Conservation (phyloP, 1,140 invertebrate genomes). For the Heliconius himera region DNA sequence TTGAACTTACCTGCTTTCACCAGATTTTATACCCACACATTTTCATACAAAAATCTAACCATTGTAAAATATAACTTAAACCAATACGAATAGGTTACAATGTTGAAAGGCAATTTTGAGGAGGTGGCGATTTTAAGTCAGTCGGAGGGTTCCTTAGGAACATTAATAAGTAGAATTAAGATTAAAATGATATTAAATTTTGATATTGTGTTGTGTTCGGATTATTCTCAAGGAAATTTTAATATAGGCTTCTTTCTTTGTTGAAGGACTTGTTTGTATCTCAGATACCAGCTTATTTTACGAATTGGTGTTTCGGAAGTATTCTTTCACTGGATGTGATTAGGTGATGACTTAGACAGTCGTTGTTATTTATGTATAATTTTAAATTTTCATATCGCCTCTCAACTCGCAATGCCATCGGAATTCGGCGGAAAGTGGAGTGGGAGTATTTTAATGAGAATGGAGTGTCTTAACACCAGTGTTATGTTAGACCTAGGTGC, state of each 20-base stretch:
- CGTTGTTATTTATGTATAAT: neutral
- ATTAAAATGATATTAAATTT: constrained; percentile 82
- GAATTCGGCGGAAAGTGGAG: too few relatives aligned
- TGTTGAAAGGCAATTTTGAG: constrained; percentile 14
- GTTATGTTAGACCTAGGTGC: too few relatives aligned
- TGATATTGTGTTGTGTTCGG: constrained; percentile 80
- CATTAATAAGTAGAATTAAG: constrained; percentile 80
- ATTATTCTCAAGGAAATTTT: constrained; percentile 80
- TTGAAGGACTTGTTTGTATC: constrained; percentile 23
- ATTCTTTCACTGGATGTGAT: neutral
- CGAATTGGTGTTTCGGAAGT: neutral
- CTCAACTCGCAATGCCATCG: too few relatives aligned
- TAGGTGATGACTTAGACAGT: neutral
- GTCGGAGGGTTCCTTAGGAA: constrained; percentile 61
- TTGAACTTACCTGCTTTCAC: constrained; percentile 71
- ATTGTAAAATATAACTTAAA: constrained; percentile 36
- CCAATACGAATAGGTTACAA: constrained; percentile 1
- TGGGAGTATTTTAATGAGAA: too few relatives aligned
- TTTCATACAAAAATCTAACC: constrained; percentile 36
- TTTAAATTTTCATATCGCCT: too few relatives aligned
- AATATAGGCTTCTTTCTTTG: constrained; percentile 72
- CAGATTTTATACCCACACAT: constrained; percentile 54
- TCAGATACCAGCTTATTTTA: neutral
- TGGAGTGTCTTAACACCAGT: too few relatives aligned
- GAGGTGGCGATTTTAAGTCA: constrained; percentile 49